Base-by-base conservation (phyloP, 2,113 vertebrate species). In the Poicephalus meyeri region DNA sequence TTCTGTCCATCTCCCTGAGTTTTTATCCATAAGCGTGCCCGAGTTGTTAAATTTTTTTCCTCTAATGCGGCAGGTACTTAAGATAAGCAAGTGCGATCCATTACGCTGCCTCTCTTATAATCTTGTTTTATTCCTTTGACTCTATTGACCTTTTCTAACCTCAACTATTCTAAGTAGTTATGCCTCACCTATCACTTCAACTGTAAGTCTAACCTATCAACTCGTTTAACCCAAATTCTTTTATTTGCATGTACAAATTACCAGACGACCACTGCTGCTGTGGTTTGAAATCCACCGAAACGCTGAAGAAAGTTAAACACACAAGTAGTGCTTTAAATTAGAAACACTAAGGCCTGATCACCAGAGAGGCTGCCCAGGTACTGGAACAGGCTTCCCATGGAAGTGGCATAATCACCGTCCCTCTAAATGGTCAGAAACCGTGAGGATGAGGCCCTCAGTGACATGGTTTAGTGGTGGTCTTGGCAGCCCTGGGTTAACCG, bases 61-160 rank as follows among this genome's bases (percentile, higher is more conserved):
- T 41, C n/a, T 53, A 31, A 16, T 6, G 21, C 1, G 2, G 24
- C 41, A 68, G 10, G 7, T 25, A 26, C 23, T 66, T 7, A 6
- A 18, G 13, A 41, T 56, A 56, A 58, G 56, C 56, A 35, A 58
- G 21, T n/a, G 24, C 28, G 49, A 49, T 18, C 28, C 42, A 18
- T 63, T 37, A 19, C 1, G 5, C 10, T 31, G 24, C 14, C 46
- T 0, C 0, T 7, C 24, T 10, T 29, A n/a, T 0, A 6, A 28
- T 33, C 60, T 15, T 46, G 18, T 10, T 89, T 52, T 21, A 70
- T 31, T 70, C 31, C 11, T 78, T 39, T 16, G 6, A 41, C 28
- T 55, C 35, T 49, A 60, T 1, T 21, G 28, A 58, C 29, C 28
- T 56, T 35, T 64, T 24, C 72, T 63, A 35, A 66, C 4, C 20